Conservation (phyloP, 2,113 vertebrate genomes). For the Uria lomvia region DNA sequence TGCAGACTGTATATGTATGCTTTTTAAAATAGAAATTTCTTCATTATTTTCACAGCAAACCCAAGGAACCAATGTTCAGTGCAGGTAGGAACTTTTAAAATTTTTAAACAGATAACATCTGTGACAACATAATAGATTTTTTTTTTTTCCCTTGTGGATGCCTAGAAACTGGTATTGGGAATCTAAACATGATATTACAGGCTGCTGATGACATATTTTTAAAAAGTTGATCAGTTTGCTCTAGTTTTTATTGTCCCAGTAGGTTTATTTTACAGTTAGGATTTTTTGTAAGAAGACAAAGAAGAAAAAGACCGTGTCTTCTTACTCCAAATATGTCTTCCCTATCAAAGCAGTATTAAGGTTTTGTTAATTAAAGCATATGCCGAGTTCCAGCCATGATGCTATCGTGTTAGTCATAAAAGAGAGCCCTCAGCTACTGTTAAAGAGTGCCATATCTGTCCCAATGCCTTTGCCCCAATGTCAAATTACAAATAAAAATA, state of each 20-base stretch:
- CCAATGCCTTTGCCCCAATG: not conserved
- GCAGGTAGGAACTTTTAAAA: constrained; percentile 82
- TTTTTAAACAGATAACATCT: not conserved
- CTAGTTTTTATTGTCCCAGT: not conserved
- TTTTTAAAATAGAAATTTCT: constrained; percentile 11
- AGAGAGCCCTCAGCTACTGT: not conserved
- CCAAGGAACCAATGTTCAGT: constrained; percentile 95
- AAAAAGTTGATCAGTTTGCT: not conserved
- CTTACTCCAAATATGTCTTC: not conserved
- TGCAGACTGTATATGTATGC: not conserved
- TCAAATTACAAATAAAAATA: not conserved
- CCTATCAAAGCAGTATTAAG: not conserved
- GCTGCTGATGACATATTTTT: not conserved
- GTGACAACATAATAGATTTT: not conserved
- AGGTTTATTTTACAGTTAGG: not conserved
- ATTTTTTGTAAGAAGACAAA: not conserved
- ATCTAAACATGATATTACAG: not conserved
- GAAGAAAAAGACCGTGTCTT: not conserved
- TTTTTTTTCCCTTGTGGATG: not conserved
- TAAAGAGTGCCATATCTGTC: not conserved
- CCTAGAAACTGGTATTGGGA: not conserved
- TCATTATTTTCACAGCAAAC: constrained; percentile 84
- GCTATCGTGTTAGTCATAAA: not conserved
- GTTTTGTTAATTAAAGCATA: not conserved
- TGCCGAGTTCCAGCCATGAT: not conserved